A percentile compares a stretch with the other conserved stretches of the same genome.
phyloP scores from a whole-genome alignment of 2,888 invertebrate species.

The Drosophila meridiana region DNA sequence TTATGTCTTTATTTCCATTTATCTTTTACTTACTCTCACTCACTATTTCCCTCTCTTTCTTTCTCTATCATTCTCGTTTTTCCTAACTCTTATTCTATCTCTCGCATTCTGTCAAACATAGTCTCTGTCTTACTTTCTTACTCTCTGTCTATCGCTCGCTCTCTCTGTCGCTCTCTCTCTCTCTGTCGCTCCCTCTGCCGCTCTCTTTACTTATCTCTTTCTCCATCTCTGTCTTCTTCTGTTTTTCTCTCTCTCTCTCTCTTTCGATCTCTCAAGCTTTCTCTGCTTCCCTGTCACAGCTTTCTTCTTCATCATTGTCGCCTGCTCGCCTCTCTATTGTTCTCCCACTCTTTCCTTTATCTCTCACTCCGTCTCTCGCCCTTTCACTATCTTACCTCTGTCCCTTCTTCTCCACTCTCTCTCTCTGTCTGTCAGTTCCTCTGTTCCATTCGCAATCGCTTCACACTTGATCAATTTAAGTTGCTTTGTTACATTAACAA shows the following conservation, averaged over 20 bases:
- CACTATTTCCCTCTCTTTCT: neutral
- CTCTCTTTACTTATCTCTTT: neutral
- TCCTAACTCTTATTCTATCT: too few relatives aligned
- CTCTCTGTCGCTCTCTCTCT: neutral
- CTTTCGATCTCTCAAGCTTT: neutral
- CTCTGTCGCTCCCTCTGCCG: neutral
- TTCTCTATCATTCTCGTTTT: neutral
- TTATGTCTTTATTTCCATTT: too few relatives aligned
- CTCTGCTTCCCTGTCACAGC: neutral
- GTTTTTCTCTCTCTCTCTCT: neutral
- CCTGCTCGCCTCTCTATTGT: neutral
- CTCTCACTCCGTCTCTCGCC: neutral
- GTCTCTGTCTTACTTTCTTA: neutral
- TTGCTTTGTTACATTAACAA: neutral
- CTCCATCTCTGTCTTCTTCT: neutral
- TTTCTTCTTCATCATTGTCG: neutral
- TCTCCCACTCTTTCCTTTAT: neutral
- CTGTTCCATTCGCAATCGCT: constrained; percentile 24
- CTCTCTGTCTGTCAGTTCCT: neutral
- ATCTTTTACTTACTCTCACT: neutral
- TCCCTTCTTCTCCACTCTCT: neutral
- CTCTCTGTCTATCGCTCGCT: neutral
- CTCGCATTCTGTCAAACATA: too few relatives aligned
- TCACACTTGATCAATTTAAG: constrained; percentile 33
- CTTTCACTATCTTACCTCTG: neutral